These are phyloP conservation scores for Nowickia ferox DNA, from an alignment of 2,888 invertebrate species.

Conservation along the genomic window DNA sequence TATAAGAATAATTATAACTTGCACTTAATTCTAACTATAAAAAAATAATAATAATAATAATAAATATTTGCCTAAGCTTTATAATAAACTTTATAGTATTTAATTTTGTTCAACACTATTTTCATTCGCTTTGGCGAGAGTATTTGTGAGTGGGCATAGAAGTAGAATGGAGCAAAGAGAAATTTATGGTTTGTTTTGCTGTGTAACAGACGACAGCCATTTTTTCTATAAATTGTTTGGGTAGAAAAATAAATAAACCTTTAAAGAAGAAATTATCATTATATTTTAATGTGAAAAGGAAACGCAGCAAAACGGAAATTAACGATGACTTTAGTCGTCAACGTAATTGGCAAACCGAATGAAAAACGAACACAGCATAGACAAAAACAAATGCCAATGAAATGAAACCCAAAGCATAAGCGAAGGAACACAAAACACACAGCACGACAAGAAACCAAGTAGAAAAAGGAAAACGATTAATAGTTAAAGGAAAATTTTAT, in stretches of 20 bases:
- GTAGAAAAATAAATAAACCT: slow-evolving; percentile 57
- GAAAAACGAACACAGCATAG: slow-evolving; percentile 56
- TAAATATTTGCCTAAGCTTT: slow-evolving; percentile 2
- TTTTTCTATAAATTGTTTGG: slow-evolving; percentile 48
- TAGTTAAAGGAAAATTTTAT: slow-evolving; percentile 36
- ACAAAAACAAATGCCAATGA: slow-evolving; percentile 48
- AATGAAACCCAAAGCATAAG: slow-evolving; percentile 58
- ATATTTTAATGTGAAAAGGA: slow-evolving; percentile 68
- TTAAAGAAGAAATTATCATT: slow-evolving; percentile 41
- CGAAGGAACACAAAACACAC: slow-evolving; percentile 49
- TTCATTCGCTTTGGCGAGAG: slow-evolving; percentile 22
- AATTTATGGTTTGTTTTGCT: slow-evolving; percentile 37
- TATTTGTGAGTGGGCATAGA: slow-evolving; percentile 1
- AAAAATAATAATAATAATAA: background rate
- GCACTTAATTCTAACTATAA: slow-evolving; percentile 17
- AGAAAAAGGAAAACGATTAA: slow-evolving; percentile 39
- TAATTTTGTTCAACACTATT: slow-evolving; percentile 21
- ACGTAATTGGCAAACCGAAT: slow-evolving; percentile 69
- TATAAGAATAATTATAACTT: slow-evolving; percentile 31
- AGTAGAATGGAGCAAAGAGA: slow-evolving; percentile 39
- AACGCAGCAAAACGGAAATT: slow-evolving; percentile 71
- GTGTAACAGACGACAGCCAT: slow-evolving; percentile 53
- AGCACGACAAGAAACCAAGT: slow-evolving; percentile 29
- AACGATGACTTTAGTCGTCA: slow-evolving; percentile 63
- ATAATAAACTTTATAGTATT: slow-evolving; percentile 11